These are phyloP conservation scores for Elmis aenea DNA, from an alignment of 2,888 invertebrate genomes.

Conservation along the genomic window DNA sequence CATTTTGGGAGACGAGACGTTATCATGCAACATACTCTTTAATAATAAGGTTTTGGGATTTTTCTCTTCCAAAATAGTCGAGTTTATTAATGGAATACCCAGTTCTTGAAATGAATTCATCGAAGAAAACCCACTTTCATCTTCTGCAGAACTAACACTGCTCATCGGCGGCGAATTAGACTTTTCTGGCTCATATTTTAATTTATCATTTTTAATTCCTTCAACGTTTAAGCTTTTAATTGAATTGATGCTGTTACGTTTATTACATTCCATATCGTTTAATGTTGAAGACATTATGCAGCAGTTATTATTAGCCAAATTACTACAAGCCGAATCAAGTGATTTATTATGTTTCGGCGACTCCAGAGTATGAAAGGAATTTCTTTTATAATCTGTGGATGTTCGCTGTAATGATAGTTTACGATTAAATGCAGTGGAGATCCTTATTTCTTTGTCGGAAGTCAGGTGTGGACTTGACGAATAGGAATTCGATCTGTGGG, in stretches of 20 bases:
- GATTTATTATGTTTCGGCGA: conserved; percentile 1
- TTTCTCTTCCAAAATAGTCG: conserved; percentile 30
- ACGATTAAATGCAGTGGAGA: conserved; percentile 38
- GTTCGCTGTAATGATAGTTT: conserved; percentile 40
- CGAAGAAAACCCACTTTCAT: conserved; percentile 82
- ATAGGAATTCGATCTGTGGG: conserved; percentile 36
- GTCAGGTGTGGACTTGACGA: conserved; percentile 39
- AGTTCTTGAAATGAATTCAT: conserved; percentile 82
- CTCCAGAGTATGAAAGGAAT: conserved; percentile 4
- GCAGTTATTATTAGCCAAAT: conserved; percentile 28
- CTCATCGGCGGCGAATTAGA: conserved; percentile 29
- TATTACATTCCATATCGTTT: not conserved
- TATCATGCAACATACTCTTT: conserved; percentile 36
- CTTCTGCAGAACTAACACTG: conserved; percentile 54
- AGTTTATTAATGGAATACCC: conserved; percentile 57
- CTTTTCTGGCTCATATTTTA: conserved; percentile 24
- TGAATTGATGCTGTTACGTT: not conserved
- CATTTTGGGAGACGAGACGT: conserved; percentile 5
- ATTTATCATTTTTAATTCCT: conserved; percentile 6
- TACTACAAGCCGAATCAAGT: conserved; percentile 27
- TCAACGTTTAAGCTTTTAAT: not conserved
- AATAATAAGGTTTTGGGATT: conserved; percentile 33
- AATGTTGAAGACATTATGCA: conserved; percentile 5
- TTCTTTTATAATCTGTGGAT: conserved; percentile 15
- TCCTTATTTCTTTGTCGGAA: conserved; percentile 32